A percentile compares a stretch with the other conserved stretches of the same genome.
phyloP scores from a whole-genome alignment of 2,888 invertebrate genomes.

The Dascillus cervinus region DNA sequence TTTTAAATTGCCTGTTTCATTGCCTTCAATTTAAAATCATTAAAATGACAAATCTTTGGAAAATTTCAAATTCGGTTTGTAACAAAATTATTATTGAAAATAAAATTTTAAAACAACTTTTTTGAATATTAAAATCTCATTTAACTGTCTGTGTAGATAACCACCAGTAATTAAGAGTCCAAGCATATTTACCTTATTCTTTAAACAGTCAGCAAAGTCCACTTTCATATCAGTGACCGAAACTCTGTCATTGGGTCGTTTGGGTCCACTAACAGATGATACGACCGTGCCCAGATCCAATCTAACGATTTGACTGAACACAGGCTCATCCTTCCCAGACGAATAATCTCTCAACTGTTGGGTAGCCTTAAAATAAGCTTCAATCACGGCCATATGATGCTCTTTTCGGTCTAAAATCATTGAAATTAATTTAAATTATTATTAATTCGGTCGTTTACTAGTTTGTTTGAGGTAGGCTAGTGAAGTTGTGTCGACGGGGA shows the following conservation, averaged over 20 bases:
- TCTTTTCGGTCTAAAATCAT: constrained; percentile 63
- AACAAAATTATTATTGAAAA: too few relatives aligned
- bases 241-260: constrained; percentile 93
- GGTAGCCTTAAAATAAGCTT: constrained; percentile 73
- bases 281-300: constrained; percentile 83
- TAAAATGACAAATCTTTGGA: too few relatives aligned
- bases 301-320: constrained; percentile 76
- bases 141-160: too few relatives aligned
- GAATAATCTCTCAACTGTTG: constrained; percentile 79
- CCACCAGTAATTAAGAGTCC: too few relatives aligned
- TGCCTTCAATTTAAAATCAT: too few relatives aligned
- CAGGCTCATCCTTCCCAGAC: constrained; percentile 68
- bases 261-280: constrained; percentile 94
- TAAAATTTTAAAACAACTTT: too few relatives aligned
- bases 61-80: too few relatives aligned
- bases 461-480: constrained; percentile 81
- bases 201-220: constrained; percentile 80
- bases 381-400: constrained; percentile 68
- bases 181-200: constrained; percentile 83
- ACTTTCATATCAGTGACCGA: constrained; percentile 82
- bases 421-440: too few relatives aligned
- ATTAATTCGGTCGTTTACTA: constrained; percentile 45
- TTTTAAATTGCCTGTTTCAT: too few relatives aligned
- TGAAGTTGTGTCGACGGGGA: constrained; percentile 81
- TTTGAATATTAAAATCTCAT: too few relatives aligned